A percentile compares a stretch with the other conserved stretches of the same genome.
phyloP scores from a whole-genome alignment of 2,797 vertebrate genomes.

The Distichodus sexfasciatus region DNA sequence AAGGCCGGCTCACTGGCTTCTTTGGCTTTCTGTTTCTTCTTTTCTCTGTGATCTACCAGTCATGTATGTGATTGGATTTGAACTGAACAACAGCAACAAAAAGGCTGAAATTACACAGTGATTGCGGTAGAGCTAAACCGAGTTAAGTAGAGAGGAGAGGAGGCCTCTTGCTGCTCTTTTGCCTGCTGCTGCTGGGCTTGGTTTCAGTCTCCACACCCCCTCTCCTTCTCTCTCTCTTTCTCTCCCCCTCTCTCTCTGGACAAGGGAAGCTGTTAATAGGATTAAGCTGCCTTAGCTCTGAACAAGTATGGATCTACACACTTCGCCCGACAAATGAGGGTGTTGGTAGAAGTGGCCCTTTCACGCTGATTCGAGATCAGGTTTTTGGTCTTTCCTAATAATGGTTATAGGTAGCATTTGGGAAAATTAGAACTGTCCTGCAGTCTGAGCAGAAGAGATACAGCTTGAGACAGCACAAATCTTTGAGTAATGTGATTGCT shows the following conservation, averaged over 20 bases:
- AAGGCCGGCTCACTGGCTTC: conserved; percentile 72
- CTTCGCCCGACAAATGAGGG: conserved; percentile 72
- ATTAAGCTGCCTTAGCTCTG: conserved; percentile 77
- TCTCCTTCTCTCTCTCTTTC: conserved; percentile 55
- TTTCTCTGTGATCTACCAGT: conserved; percentile 83
- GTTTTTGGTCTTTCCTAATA: conserved; percentile 7
- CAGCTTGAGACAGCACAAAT: not conserved
- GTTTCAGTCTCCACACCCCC: conserved; percentile 48
- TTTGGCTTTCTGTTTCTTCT: conserved; percentile 57
- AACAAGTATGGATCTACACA: conserved; percentile 67
- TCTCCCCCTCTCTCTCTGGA: conserved; percentile 63
- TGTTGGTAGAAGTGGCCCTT: conserved; percentile 55
- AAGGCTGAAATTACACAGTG: conserved; percentile 87
- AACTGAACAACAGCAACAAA: conserved; percentile 70
- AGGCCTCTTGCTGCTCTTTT: conserved; percentile 64
- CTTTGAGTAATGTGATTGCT: conserved; percentile 15
- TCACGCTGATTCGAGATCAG: conserved; percentile 34
- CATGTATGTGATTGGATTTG: conserved; percentile 89
- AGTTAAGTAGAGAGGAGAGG: conserved; percentile 73
- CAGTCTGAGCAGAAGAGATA: conserved; percentile 15
- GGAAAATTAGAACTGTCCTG: not conserved
- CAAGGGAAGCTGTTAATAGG: conserved; percentile 80
- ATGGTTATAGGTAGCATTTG: conserved; percentile 5
- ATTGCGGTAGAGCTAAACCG: conserved; percentile 82
- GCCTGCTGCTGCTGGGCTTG: conserved; percentile 66